Percentiles rank a stretch among this genome's conserved stretches.
phyloP scores from a whole-genome alignment of 1,140 invertebrate genomes.

The Microplitis demolitor region DNA sequence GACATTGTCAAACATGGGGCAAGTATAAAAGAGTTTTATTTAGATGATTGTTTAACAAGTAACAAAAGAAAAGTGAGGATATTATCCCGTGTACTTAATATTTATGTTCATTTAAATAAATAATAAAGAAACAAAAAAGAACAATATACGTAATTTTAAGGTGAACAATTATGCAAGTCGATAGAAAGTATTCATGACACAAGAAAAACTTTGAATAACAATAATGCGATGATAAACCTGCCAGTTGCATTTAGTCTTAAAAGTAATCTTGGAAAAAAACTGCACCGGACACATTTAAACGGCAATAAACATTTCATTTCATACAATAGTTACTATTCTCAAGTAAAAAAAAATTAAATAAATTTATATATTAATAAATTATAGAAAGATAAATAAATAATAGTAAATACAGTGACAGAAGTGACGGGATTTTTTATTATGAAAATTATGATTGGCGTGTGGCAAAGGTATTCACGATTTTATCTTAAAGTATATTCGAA shows the following conservation, averaged over 20 bases:
- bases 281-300: too few species aligned
- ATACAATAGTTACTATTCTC: too few species aligned
- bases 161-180: slow-evolving; percentile 17
- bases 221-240: background rate
- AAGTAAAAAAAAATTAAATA: too few species aligned
- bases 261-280: background rate
- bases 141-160: background rate
- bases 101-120: background rate
- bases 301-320: too few species aligned
- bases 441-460: slow-evolving; percentile 1
- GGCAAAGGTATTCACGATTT: background rate
- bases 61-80: too few species aligned
- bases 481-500: background rate
- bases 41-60: too few species aligned
- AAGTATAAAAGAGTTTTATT: too few species aligned
- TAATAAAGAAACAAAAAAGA: background rate
- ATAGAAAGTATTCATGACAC: slow-evolving; percentile 16
- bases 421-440: background rate
- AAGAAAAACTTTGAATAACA: background rate
- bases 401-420: too few species aligned
- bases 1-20: too few species aligned
- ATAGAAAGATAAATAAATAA: too few species aligned
- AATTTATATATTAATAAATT: too few species aligned
- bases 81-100: too few species aligned
- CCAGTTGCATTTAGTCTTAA: background rate